Base-by-base conservation (phyloP, 2,113 vertebrate genomes). In the Chaenocephalus aceratus region DNA sequence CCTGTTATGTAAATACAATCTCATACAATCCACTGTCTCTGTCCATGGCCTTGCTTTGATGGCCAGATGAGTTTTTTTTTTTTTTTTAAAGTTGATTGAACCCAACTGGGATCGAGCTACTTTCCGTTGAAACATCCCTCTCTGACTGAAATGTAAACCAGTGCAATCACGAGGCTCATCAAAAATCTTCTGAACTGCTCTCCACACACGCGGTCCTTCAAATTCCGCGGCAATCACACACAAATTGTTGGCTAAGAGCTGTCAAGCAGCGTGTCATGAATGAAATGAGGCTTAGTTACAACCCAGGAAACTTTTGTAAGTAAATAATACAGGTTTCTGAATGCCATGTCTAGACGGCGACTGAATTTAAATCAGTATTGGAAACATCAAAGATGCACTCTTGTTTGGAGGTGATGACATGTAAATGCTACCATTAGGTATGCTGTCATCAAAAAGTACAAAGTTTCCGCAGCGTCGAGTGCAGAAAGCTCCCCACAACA, bases 121-220 rank as follows among this genome's bases (percentile, higher is more conserved):
- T 89, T 91, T 88, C 86, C 78, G 64, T 75, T 91, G 68, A 67
- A 41, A 10, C 59, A 14, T 81, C 26, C 63, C 72, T 82, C 74
- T 79, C 67, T 72, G 82, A 89, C 89, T 90, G 90, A 91, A 91
- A 94, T 89, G 85, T 85, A 91, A 91, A 91, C 90, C 89, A 81
- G 77, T 14, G 85, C 90, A 94, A 94, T 91, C 92, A 93, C 18
- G 80, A 74, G 89, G 88, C 86, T 93, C 90, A 88, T 91, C 89
- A 93, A 72, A 88, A 72, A 71, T 82, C 87, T 78, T 82, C 86
- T 77, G 77, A 87, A 60, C 77, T 71, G 60, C 84, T 78, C 86
- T 77, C 30, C 11, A 49, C 34, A 48, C 78, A 86, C 76, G 63
- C 41, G 14, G 69, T 65, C 73, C 72, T 63, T 87, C 54, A 83